Evolutionary conservation across 2,888 invertebrate species (phyloP).

Genomic region (Neoitamus cyanurus): DNA sequence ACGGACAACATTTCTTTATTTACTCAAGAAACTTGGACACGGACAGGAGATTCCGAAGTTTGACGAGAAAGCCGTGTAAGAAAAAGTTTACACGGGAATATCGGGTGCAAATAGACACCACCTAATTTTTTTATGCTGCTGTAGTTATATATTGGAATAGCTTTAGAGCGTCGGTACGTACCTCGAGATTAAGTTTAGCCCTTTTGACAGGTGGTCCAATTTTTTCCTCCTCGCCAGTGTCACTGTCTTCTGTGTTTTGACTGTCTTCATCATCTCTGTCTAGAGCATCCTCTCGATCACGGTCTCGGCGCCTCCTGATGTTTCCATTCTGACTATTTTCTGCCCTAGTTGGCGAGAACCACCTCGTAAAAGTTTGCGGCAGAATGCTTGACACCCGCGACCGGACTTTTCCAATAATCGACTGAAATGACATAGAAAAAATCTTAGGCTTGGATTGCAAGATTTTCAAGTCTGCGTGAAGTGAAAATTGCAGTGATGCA

Average conservation of each 20-base stretch:
- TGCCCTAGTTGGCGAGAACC: conserved; percentile 61
- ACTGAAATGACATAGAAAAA: conserved; percentile 57
- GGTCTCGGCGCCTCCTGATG: conserved; percentile 59
- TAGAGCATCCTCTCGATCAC: conserved; percentile 56
- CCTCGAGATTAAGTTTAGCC: conserved; percentile 40
- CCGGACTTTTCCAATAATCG: conserved; percentile 64
- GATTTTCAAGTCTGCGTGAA: neutral
- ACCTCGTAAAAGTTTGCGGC: conserved; percentile 61
- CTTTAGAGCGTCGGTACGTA: neutral
- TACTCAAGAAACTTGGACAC: too few species aligned
- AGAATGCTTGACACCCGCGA: conserved; percentile 63
- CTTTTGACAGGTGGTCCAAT: conserved; percentile 45
- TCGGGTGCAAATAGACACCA: too few species aligned
- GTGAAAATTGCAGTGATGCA: neutral
- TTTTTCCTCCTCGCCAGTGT: conserved; percentile 37
- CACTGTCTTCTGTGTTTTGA: conserved; percentile 40
- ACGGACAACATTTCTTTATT: too few species aligned
- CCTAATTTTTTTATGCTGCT: too few species aligned
- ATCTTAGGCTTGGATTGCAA: neutral
- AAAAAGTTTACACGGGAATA: too few species aligned
- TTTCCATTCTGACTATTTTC: conserved; percentile 54
- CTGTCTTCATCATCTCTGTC: conserved; percentile 28
- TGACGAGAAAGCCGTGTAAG: too few species aligned
- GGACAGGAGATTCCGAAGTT: too few species aligned
- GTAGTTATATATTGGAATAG: too few species aligned